phyloP scores from a whole-genome alignment of 2,797 vertebrate species.

The Oryzias sinensis region DNA sequence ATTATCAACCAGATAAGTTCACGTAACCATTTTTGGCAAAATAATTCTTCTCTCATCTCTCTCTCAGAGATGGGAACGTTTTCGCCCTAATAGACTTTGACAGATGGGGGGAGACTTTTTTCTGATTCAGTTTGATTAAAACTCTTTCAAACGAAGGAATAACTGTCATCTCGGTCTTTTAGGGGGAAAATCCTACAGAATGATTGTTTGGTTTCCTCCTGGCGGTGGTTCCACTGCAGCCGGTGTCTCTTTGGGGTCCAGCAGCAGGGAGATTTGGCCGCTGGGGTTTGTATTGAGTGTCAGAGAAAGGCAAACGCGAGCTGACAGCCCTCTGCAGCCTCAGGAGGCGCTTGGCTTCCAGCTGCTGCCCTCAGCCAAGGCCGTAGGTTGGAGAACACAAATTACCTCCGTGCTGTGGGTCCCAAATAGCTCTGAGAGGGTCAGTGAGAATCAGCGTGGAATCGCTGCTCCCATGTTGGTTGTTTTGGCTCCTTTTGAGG shows the following conservation, averaged over 20 bases:
- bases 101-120: slow-evolving; percentile 17
- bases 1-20: slow-evolving; percentile 40
- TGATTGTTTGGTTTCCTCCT: slow-evolving; percentile 43
- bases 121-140: background rate
- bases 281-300: slow-evolving; percentile 51
- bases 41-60: slow-evolving; percentile 16
- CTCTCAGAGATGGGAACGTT: slow-evolving; percentile 1
- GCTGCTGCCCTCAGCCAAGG: slow-evolving; percentile 56
- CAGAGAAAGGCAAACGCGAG: slow-evolving; percentile 49
- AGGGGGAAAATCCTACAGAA: slow-evolving; percentile 34
- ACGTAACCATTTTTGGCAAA: slow-evolving; percentile 47
- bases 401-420: slow-evolving; percentile 27
- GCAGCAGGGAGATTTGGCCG: slow-evolving; percentile 48
- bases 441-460: slow-evolving; percentile 41
- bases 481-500: slow-evolving; percentile 48
- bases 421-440: slow-evolving; percentile 37
- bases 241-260: slow-evolving; percentile 33
- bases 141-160: background rate
- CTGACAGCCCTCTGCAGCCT: slow-evolving; percentile 55
- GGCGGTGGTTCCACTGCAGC: slow-evolving; percentile 49
- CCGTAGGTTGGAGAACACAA: slow-evolving; percentile 44
- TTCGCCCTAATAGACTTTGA: slow-evolving; percentile 27
- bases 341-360: slow-evolving; percentile 55
- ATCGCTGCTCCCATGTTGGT: slow-evolving; percentile 38
- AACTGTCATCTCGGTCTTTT: slow-evolving; percentile 1